These are phyloP conservation scores for Pangasius sanitwongsei DNA, from an alignment of 2,797 vertebrate genomes.

Conservation along the genomic window DNA sequence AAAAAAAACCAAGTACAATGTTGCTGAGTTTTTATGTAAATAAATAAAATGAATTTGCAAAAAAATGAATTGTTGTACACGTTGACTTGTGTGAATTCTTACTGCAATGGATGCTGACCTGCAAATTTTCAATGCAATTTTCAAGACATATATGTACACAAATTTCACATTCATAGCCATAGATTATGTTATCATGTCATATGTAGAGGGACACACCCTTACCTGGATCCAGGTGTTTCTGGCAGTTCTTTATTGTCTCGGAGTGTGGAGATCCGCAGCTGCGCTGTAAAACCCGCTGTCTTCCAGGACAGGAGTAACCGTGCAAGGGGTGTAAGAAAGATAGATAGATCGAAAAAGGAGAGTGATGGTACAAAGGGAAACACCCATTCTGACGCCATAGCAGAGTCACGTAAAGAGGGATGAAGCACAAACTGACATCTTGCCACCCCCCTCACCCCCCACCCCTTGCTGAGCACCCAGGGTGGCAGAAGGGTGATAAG, in stretches of 20 bases:
- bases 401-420: constrained; percentile 63
- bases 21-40: background rate
- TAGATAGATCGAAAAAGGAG: constrained; percentile 31
- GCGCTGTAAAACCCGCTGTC: constrained; percentile 51
- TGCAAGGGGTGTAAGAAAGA: constrained; percentile 39
- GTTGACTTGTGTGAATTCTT: background rate
- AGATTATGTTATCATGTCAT: background rate
- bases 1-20: background rate
- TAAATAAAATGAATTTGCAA: background rate
- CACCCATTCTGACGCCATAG: constrained; percentile 68
- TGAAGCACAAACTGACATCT: constrained; percentile 29
- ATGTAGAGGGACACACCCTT: constrained; percentile 62
- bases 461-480: constrained; percentile 41
- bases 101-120: background rate
- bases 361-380: constrained; percentile 60
- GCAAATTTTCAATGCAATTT: background rate
- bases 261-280: constrained; percentile 48
- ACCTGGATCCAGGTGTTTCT: constrained; percentile 76
- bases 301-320: constrained; percentile 52
- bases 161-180: background rate
- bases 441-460: constrained; percentile 50
- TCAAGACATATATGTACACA: background rate
- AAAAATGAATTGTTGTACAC: background rate
- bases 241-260: constrained; percentile 62
- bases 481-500: constrained; percentile 68